phyloP scores from a whole-genome alignment of 2,888 invertebrate species.

The Blastobasis adustella region DNA sequence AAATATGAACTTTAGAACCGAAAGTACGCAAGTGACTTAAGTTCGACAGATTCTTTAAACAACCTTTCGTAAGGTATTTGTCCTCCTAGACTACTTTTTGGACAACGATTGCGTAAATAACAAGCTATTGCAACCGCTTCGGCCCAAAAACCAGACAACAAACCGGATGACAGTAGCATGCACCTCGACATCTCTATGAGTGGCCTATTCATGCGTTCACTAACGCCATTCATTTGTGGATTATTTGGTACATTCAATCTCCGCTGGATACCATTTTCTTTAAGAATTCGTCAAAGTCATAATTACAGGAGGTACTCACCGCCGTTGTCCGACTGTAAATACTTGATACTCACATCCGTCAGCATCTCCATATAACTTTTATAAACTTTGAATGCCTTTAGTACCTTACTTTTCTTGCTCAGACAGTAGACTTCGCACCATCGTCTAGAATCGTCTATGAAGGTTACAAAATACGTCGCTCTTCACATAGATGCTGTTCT shows the following conservation, averaged over 20 bases:
- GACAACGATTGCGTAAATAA: slow-evolving; percentile 1
- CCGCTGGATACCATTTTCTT: slow-evolving; percentile 6
- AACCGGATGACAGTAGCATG: slow-evolving; percentile 1
- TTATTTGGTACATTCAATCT: slow-evolving; percentile 1
- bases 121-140: too few relatives aligned
- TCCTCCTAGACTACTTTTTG: not conserved
- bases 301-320: slow-evolving; percentile 7
- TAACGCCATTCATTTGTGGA: slow-evolving; percentile 1
- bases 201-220: slow-evolving; percentile 3
- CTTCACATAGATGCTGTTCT: slow-evolving; percentile 4
- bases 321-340: slow-evolving; percentile 11
- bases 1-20: not conserved
- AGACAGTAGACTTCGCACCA: slow-evolving; percentile 11
- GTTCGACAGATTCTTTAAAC: not conserved
- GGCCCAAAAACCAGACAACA: slow-evolving; percentile 3
- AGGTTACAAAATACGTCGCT: slow-evolving; percentile 10
- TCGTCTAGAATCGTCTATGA: slow-evolving; percentile 9
- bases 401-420: slow-evolving; percentile 8
- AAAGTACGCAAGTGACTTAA: not conserved
- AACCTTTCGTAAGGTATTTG: not conserved
- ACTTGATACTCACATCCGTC: slow-evolving; percentile 6
- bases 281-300: slow-evolving; percentile 5
- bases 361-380: slow-evolving; percentile 8
- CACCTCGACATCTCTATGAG: slow-evolving; percentile 5
- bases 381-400: slow-evolving; percentile 8